Conservation (phyloP, 2,888 invertebrate species). For the Xestia c-nigrum region DNA sequence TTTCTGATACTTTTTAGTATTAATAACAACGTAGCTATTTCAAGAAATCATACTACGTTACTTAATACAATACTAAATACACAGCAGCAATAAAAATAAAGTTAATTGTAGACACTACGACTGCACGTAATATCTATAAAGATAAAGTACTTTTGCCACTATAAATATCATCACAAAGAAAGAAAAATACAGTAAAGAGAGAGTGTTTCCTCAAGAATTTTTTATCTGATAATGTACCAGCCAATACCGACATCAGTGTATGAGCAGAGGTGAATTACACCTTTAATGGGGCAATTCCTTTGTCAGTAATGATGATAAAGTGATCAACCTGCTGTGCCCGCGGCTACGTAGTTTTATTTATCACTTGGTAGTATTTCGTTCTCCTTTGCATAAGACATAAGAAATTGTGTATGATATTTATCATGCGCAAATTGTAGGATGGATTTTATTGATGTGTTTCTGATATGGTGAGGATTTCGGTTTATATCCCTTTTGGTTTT, state of each 20-base stretch:
- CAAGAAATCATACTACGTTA: background rate
- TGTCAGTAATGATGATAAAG: conserved; percentile 62
- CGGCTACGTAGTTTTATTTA: conserved; percentile 47
- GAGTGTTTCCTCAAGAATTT: conserved; percentile 17
- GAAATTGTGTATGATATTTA: conserved; percentile 30
- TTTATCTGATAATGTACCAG: conserved; percentile 51
- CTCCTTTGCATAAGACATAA: conserved; percentile 16
- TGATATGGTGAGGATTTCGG: background rate
- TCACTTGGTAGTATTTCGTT: conserved; percentile 33
- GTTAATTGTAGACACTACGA: background rate
- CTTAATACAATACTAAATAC: background rate
- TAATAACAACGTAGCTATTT: conserved; percentile 5
- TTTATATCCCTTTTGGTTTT: background rate
- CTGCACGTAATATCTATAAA: conserved; percentile 6
- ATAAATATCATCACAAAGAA: conserved; percentile 2
- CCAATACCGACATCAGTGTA: conserved; percentile 37
- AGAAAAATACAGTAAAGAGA: conserved; percentile 25
- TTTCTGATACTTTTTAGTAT: background rate
- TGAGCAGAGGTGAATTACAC: conserved; percentile 54
- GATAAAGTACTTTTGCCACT: background rate
- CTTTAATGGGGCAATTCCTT: conserved; percentile 52
- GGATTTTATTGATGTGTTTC: conserved; percentile 12
- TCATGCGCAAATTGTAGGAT: conserved; percentile 20
- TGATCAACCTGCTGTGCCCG: conserved; percentile 42
- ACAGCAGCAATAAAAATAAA: background rate